Percentiles rank a stretch among this genome's conserved stretches.
Conservation (phyloP, 2,797 vertebrate species). For the Sebastes trivittatus region DNA sequence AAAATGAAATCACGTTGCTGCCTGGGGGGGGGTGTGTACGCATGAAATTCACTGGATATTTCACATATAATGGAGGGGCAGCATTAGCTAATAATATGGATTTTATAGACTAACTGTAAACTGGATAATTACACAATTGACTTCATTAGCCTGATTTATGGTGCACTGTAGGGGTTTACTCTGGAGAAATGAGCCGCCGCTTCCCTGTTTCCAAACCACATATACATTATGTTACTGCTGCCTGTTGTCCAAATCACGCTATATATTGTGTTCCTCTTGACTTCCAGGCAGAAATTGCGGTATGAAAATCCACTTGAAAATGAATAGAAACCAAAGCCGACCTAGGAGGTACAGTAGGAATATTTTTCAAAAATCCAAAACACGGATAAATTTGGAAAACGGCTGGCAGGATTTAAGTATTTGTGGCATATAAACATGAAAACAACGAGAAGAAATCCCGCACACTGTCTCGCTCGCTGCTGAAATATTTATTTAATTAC, state of each 20-base stretch:
- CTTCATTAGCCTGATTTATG: constrained; percentile 24
- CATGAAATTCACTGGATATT: background rate
- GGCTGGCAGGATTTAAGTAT: background rate
- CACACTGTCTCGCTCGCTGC: background rate
- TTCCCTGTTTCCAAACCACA: background rate
- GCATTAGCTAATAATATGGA: constrained; percentile 7
- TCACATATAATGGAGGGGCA: background rate
- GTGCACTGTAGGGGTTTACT: background rate
- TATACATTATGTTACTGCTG: background rate
- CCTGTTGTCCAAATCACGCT: background rate
- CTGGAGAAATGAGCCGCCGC: background rate
- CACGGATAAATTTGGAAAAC: background rate
- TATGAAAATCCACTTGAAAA: background rate
- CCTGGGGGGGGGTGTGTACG: fast-evolving
- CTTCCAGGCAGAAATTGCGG: background rate
- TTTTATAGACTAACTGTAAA: constrained; percentile 34
- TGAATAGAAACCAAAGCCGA: background rate
- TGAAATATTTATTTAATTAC: background rate
- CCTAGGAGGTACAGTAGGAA: background rate
- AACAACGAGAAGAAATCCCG: background rate
- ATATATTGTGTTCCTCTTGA: background rate
- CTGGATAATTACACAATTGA: constrained; percentile 12
- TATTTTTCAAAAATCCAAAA: background rate
- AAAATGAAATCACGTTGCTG: background rate
- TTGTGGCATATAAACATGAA: background rate